Conservation (phyloP, 2,888 invertebrate species). For the Neoitamus cyanurus region DNA sequence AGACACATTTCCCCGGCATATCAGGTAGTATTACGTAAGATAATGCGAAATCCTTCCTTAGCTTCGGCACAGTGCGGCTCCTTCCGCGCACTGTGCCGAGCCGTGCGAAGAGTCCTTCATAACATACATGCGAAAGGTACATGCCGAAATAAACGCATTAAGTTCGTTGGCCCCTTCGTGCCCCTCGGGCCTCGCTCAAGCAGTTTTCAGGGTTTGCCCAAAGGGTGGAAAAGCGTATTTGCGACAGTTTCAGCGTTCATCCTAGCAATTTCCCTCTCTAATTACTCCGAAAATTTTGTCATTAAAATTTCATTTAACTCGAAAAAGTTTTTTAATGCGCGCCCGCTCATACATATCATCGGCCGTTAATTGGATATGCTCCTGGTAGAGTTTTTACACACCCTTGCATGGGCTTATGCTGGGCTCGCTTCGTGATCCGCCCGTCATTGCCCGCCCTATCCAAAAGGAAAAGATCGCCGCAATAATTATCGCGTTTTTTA, state of each 20-base stretch:
- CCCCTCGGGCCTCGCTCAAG: not conserved
- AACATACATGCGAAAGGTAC: not conserved
- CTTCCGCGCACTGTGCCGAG: not conserved
- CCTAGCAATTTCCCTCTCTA: not conserved
- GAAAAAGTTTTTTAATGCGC: conserved; percentile 3
- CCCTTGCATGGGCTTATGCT: not conserved
- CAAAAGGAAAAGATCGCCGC: not conserved
- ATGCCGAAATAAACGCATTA: not conserved
- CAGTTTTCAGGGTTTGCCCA: no score
- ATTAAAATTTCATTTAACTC: conserved; percentile 36
- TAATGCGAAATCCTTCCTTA: not conserved
- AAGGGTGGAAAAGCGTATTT: not conserved
- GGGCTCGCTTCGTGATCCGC: not conserved
- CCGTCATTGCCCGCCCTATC: not conserved
- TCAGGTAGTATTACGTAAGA: conserved; percentile 20
- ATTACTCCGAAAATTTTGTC: conserved; percentile 22
- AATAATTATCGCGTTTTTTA: not conserved
- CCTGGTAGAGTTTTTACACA: not conserved
- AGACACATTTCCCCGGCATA: not conserved
- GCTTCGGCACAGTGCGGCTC: not conserved
- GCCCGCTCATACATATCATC: not conserved
- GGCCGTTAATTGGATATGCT: conserved; percentile 2
- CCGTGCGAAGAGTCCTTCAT: not conserved
- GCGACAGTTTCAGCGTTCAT: not conserved
- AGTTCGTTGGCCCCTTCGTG: not conserved